A percentile compares a stretch with the other conserved stretches of the same genome.
These are phyloP conservation scores for Anser cygnoides DNA, from an alignment of 2,113 vertebrate species.

Conservation along the genomic window DNA sequence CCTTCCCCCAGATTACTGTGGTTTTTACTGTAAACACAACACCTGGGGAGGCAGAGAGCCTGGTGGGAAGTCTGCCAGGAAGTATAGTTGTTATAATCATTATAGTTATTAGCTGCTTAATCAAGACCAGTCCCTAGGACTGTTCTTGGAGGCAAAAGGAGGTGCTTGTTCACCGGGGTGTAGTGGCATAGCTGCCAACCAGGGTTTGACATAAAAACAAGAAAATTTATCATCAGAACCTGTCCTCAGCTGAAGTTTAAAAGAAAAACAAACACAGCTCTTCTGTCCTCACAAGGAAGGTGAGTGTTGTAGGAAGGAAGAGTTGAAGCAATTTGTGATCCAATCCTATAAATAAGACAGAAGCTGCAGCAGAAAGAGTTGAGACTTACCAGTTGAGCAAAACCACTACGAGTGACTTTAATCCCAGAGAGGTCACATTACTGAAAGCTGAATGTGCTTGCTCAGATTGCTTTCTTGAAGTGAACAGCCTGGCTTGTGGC, in stretches of 20 bases:
- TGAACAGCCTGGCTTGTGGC: background rate
- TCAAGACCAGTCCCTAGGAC: background rate
- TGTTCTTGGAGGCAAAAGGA: background rate
- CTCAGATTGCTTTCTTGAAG: background rate
- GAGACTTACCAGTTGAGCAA: background rate
- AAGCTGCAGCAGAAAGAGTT: background rate
- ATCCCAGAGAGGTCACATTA: background rate
- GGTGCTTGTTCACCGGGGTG: rapidly evolving
- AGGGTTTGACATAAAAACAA: background rate
- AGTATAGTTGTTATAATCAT: background rate
- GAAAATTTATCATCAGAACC: background rate
- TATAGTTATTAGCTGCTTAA: background rate
- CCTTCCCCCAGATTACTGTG: background rate
- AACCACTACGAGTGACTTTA: background rate
- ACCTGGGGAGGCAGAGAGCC: background rate
- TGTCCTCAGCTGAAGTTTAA: background rate
- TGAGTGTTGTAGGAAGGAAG: background rate
- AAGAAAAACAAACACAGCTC: background rate
- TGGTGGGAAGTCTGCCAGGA: background rate
- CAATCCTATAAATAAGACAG: background rate
- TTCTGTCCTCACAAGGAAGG: background rate
- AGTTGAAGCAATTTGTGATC: background rate
- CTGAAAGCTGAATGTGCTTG: background rate
- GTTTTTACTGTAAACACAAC: background rate
- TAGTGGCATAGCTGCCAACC: background rate